Percentiles rank a stretch among this genome's conserved stretches.
Evolutionary conservation across 2,888 invertebrate genomes (phyloP).

Genomic region (Pycnomerus fuliginosus): DNA sequence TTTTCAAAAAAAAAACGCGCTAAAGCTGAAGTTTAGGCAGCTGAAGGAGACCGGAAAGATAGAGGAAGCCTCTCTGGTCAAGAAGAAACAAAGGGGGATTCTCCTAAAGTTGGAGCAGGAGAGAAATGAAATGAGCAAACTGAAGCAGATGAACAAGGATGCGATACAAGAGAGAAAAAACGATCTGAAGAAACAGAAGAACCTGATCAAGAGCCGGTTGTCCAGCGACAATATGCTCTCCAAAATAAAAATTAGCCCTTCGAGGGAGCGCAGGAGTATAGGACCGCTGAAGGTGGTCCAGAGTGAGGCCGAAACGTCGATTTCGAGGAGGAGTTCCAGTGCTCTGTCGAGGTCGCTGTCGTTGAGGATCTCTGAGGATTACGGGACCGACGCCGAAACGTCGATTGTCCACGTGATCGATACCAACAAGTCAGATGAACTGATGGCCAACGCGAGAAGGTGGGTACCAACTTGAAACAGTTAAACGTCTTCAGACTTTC

Average conservation of each 20-base stretch:
- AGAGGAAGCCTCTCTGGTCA: conserved; percentile 60
- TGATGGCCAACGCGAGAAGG: too few relatives aligned
- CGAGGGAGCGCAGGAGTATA: conserved; percentile 45
- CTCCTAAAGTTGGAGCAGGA: conserved; percentile 67
- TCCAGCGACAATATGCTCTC: conserved; percentile 54
- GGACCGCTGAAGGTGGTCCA: conserved; percentile 58
- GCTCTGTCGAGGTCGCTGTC: too few relatives aligned
- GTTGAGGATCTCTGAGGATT: too few relatives aligned
- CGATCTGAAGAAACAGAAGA: conserved; percentile 56
- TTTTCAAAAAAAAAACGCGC: too few relatives aligned
- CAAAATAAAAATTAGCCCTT: conserved; percentile 52
- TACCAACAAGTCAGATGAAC: too few relatives aligned
- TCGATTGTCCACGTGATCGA: too few relatives aligned
- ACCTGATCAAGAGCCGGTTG: conserved; percentile 57
- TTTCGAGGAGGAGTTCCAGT: conserved; percentile 31
- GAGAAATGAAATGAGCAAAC: conserved; percentile 65
- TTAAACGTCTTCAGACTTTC: too few relatives aligned
- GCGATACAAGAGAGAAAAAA: conserved; percentile 57
- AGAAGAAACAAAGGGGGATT: conserved; percentile 68
- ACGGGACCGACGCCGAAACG: too few relatives aligned
- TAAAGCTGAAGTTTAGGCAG: conserved; percentile 52
- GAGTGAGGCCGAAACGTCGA: conserved; percentile 50
- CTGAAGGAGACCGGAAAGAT: conserved; percentile 59
- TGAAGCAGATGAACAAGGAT: conserved; percentile 58
- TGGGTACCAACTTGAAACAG: too few relatives aligned